These are phyloP conservation scores for Entosphenus tridentatus DNA, from an alignment of 2,113 vertebrate species.

Conservation along the genomic window DNA sequence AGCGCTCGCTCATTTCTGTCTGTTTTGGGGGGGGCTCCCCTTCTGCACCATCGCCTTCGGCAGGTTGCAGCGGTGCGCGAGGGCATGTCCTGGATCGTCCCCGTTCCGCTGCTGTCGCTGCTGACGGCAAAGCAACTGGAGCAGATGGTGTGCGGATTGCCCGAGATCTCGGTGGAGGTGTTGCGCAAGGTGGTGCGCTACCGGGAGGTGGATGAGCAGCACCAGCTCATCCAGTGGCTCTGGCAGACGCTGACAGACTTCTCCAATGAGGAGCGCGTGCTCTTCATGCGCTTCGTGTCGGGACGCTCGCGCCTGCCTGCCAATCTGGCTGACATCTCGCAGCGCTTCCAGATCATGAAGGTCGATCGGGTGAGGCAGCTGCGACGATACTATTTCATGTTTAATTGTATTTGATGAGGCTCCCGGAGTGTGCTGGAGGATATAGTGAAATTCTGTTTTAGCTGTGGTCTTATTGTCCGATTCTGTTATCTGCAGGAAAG, in stretches of 20 bases:
- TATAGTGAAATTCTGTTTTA: background rate
- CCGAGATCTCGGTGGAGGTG: slow-evolving; percentile 48
- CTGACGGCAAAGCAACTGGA: slow-evolving; percentile 47
- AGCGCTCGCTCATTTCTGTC: too few species aligned
- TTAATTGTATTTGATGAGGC: background rate
- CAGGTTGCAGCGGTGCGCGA: slow-evolving; percentile 52
- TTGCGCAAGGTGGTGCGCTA: slow-evolving; percentile 50
- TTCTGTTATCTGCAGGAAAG: background rate
- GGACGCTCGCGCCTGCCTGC: slow-evolving; percentile 44
- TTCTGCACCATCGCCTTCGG: background rate
- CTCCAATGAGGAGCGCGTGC: slow-evolving; percentile 48
- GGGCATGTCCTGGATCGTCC: slow-evolving; percentile 55
- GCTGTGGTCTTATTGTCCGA: too few species aligned
- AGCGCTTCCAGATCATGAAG: slow-evolving; percentile 60
- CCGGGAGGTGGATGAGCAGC: slow-evolving; percentile 46
- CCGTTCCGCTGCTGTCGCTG: slow-evolving; percentile 40
- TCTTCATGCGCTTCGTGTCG: slow-evolving; percentile 55
- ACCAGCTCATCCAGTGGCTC: slow-evolving; percentile 50
- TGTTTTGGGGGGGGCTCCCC: too few species aligned
- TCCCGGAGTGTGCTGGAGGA: background rate
- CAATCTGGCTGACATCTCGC: slow-evolving; percentile 51
- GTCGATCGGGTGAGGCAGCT: slow-evolving; percentile 39
- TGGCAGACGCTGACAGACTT: slow-evolving; percentile 49
- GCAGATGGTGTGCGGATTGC: slow-evolving; percentile 54
- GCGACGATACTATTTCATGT: background rate